Evolutionary conservation across 2,888 invertebrate species (phyloP), one percentile per base, ranked within the genome.

Genomic region (Campoplex capitator): DNA sequence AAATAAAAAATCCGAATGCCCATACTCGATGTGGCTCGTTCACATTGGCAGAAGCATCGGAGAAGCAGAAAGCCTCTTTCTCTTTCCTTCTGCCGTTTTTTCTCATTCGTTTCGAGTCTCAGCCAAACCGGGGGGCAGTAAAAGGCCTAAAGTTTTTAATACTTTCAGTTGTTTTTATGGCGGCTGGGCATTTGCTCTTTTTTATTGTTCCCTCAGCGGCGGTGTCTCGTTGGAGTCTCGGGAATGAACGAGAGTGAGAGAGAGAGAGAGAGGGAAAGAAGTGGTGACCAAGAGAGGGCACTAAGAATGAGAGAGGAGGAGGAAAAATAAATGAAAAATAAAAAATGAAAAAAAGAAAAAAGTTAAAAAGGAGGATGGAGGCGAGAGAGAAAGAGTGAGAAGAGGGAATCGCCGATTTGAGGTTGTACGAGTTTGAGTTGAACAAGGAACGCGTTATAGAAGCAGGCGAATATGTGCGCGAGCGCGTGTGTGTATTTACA

Each of bases 131-230:
- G 90, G 93, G 81, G 90, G 93, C 92, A 93, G 93, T 94, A 93
- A 94, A 94, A 93, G 93, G 91, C 91, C 92, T 91, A 92, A 93
- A 92, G 92, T 93, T 94, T 94, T 94, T 94, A 94, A 93, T 94
- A 94, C 93, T 94, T 94, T 93, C 92, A 92, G 93, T 93, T 93
- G 93, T 94, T 94, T 94, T 94, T 93, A 94, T 93, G 92, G 92
- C 92, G 91, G 91, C 92, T 91, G 91, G 79, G 92, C 92, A 91
- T 92, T 92, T 90, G 91, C 91, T 91, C 92, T 90, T 92, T 92
- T 92, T 92, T 92, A 91, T 92, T 91, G 91, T 91, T 91, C 90
- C 89, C 84, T 88, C 81, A 89, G 84, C 83, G 91, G 87, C 87
- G 70, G 89, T 90, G 89, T 88, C 89, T 90, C 84, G 88, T 83